Conservation (phyloP, 1,140 invertebrate species). For the Scaptodrosophila lebanonensis region DNA sequence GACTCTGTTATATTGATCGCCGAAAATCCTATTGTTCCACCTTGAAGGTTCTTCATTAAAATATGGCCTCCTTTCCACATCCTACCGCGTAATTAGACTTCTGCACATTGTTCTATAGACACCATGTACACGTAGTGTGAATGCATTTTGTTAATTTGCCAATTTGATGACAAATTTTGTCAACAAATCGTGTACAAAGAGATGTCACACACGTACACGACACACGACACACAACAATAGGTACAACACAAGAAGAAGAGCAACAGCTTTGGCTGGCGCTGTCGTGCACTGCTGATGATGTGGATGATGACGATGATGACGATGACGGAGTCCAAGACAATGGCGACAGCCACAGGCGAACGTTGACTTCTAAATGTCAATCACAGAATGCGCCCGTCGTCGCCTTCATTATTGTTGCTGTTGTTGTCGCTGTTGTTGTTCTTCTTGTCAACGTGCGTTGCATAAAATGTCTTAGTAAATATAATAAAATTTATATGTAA, state of each 20-base stretch:
- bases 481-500: constrained; percentile 56
- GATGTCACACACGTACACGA: constrained; percentile 38
- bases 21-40: too few species aligned
- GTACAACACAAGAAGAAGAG: too few species aligned
- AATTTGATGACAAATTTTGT: constrained; percentile 52
- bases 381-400: constrained; percentile 36
- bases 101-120: too few species aligned
- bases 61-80: too few species aligned
- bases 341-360: constrained; percentile 32
- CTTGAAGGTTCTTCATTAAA: too few species aligned
- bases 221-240: not conserved
- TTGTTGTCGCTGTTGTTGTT: not conserved
- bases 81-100: too few species aligned
- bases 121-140: too few species aligned
- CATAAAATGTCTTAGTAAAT: constrained; percentile 66
- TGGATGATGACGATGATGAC: constrained; percentile 3
- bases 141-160: not conserved
- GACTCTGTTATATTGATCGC: too few species aligned
- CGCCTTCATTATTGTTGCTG: not conserved
- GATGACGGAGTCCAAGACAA: constrained; percentile 13
- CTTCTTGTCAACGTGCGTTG: constrained; percentile 34
- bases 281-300: too few species aligned
- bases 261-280: not conserved
- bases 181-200: constrained; percentile 48
- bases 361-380: constrained; percentile 71